Percentiles rank a stretch among this genome's conserved stretches.
Evolutionary conservation across 2,113 vertebrate species (phyloP).

Genomic region (Odobenus rosmarus): DNA sequence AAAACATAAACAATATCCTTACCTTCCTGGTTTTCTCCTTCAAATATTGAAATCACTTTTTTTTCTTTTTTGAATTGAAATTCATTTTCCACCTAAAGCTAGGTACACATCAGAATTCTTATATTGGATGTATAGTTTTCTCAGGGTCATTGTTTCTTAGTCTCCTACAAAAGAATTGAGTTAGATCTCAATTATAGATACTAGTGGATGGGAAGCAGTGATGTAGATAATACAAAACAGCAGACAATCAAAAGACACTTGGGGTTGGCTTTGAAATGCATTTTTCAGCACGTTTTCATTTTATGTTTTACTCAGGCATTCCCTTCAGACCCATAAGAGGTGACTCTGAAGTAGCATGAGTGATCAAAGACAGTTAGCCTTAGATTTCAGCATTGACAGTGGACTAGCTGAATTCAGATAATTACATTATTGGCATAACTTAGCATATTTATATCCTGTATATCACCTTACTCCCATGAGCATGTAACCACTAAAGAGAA

Average conservation of each 20-base stretch:
- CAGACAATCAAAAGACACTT: slow-evolving; percentile 27
- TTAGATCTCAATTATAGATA: slow-evolving; percentile 42
- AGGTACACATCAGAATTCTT: background rate
- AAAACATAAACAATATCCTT: slow-evolving; percentile 26
- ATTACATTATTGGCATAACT: slow-evolving; percentile 53
- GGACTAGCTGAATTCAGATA: background rate
- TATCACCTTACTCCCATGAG: background rate
- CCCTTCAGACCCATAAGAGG: background rate
- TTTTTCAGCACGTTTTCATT: slow-evolving; percentile 48
- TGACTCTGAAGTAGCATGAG: slow-evolving; percentile 21
- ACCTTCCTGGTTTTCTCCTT: slow-evolving; percentile 19
- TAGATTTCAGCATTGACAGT: slow-evolving; percentile 44
- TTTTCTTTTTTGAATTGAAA: slow-evolving; percentile 36
- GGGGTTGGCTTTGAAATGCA: slow-evolving; percentile 28
- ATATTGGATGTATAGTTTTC: background rate
- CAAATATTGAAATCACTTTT: slow-evolving; percentile 28
- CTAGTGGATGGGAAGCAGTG: background rate
- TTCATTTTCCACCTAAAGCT: slow-evolving; percentile 31
- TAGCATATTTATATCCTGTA: slow-evolving; percentile 55
- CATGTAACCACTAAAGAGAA: slow-evolving; percentile 44
- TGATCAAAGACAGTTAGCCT: slow-evolving; percentile 57
- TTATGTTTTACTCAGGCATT: slow-evolving; percentile 32
- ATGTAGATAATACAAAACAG: slow-evolving; percentile 42
- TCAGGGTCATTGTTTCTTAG: background rate
- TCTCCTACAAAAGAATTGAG: background rate